These are phyloP conservation scores for Aphodius sticticus DNA, from an alignment of 2,888 invertebrate species.

Conservation along the genomic window DNA sequence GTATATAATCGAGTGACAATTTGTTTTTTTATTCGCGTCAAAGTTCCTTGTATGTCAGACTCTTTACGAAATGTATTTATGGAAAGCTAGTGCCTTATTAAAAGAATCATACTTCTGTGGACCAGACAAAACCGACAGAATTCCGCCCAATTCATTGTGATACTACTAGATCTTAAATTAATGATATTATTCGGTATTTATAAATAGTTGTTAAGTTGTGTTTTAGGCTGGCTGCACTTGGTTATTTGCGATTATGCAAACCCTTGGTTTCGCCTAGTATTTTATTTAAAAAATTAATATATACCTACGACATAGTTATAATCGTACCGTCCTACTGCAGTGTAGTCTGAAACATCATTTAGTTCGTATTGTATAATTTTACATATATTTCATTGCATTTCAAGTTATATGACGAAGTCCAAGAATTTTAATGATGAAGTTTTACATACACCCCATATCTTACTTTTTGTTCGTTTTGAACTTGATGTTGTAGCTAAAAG, in stretches of 20 bases:
- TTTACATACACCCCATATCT: neutral
- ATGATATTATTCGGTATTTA: conserved; percentile 6
- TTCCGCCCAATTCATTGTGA: conserved; percentile 34
- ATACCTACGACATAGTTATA: neutral
- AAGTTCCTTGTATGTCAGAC: conserved; percentile 31
- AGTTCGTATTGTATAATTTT: neutral
- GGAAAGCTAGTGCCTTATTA: conserved; percentile 11
- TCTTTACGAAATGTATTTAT: neutral
- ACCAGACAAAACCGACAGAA: neutral
- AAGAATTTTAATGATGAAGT: neutral
- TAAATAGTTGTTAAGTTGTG: neutral
- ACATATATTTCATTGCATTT: neutral
- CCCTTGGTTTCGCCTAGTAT: neutral
- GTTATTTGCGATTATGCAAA: neutral
- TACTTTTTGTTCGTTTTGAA: too few species aligned
- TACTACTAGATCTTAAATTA: conserved; percentile 35
- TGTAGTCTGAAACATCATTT: neutral
- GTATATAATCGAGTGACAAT: conserved; percentile 65
- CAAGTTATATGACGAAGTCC: neutral
- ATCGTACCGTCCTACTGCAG: neutral
- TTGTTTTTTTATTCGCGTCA: conserved; percentile 24
- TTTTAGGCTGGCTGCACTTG: neutral
- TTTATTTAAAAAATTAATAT: neutral
- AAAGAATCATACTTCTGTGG: neutral
- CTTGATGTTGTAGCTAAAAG: too few species aligned